A percentile compares a stretch with the other conserved stretches of the same genome.
phyloP scores from a whole-genome alignment of 2,113 vertebrate genomes.

The Notarius quadriscutis region DNA sequence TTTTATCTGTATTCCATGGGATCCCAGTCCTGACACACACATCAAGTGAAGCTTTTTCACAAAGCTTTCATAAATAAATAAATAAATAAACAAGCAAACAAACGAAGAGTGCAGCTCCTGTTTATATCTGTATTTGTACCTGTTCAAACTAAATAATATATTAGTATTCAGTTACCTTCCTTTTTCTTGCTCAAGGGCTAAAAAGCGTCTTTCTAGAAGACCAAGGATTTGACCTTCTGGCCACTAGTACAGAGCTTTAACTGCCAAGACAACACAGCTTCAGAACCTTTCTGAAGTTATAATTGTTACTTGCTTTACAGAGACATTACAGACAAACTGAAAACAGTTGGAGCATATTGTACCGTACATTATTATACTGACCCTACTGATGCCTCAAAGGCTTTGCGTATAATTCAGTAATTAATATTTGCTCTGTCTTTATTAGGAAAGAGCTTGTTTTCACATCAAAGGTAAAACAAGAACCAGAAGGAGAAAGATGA shows the following conservation, averaged over 20 bases:
- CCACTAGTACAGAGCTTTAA: neutral
- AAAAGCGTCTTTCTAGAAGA: neutral
- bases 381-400: neutral
- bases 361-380: conserved; percentile 1
- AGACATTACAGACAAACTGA: neutral
- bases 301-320: neutral
- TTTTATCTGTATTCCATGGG: neutral
- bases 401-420: conserved; percentile 7
- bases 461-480: conserved; percentile 27
- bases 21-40: neutral
- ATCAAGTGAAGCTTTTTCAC: neutral
- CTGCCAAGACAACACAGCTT: neutral
- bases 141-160: neutral
- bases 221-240: neutral
- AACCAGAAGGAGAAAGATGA: conserved; percentile 37
- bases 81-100: neutral
- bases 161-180: neutral
- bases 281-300: neutral
- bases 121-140: neutral
- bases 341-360: neutral
- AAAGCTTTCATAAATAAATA: neutral
- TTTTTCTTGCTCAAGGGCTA: neutral
- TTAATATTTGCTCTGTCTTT: neutral
- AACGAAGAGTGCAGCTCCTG: neutral
- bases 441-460: conserved; percentile 14